A percentile compares a stretch with the other conserved stretches of the same genome.
These are phyloP conservation scores for Neoitamus cyanurus DNA, from an alignment of 2,888 invertebrate species.

Conservation along the genomic window DNA sequence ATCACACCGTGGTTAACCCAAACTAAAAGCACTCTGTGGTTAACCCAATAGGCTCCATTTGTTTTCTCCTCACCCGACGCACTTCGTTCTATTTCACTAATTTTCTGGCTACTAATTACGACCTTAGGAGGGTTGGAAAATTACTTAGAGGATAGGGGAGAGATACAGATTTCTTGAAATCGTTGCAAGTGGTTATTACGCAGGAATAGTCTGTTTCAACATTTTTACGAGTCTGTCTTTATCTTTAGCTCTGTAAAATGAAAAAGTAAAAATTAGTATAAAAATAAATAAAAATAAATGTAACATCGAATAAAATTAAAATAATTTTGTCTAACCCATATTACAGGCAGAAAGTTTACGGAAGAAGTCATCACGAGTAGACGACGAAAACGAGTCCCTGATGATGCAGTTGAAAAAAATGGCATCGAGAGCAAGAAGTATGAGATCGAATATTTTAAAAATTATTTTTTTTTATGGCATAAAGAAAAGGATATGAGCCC, in stretches of 20 bases:
- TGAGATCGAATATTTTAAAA: conserved; percentile 65
- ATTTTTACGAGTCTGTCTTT: neutral
- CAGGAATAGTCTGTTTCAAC: neutral
- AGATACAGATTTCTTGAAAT: neutral
- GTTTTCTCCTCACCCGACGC: neutral
- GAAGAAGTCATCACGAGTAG: conserved; percentile 90
- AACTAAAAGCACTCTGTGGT: conserved; percentile 7
- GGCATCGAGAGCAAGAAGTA: conserved; percentile 87
- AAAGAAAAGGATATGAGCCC: neutral
- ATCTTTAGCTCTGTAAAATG: neutral
- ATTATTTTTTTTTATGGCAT: neutral
- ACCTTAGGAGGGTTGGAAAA: neutral
- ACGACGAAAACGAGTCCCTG: conserved; percentile 97
- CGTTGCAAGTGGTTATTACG: too few species aligned
- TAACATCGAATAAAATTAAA: neutral
- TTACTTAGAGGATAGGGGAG: neutral
- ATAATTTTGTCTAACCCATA: neutral
- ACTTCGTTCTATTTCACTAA: neutral
- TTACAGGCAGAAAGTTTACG: conserved; percentile 87
- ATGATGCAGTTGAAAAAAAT: conserved; percentile 96
- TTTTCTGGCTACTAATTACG: neutral
- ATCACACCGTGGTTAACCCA: too few species aligned
- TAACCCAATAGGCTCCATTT: neutral
- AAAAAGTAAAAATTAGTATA: neutral
- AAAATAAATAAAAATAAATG: neutral